Base-by-base conservation (phyloP, 2,113 vertebrate genomes). In the Tylochromis polylepis region DNA sequence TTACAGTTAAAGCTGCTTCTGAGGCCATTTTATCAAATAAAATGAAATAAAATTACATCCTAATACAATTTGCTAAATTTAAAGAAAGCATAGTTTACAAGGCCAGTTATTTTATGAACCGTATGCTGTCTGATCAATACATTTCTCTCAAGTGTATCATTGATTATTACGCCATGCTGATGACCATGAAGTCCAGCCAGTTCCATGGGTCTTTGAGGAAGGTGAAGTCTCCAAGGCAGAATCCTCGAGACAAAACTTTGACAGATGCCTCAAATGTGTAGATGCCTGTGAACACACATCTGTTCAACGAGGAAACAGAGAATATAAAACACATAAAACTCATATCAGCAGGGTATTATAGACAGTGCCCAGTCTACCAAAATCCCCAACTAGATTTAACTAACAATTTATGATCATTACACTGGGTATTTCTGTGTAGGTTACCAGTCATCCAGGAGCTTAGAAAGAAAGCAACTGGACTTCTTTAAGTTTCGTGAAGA, bases 121-220 rank as follows among this genome's bases (percentile, higher is more conserved):
- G 4, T 14, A 24, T 83, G 18, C 7, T 57, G 22, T 43, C 67
- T 29, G 24, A 38, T 65, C 5, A 67, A 43, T 14, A 20, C 57
- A 16, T 20, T 18, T 77, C 2, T 60, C 3, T 34, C 9, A 15
- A 20, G 24, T 67, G 36, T 59, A 34, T 41, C 29, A 16, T 16
- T 31, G 72, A 27, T 81, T 85, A 96, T 95, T 87, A 99, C 98
- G 98, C 98, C 98, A 99, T 99, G 85, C 95, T 96, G 96, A 99
- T 99, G 96, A 99, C 98, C 89, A 98, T 98, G 95, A 99, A 99
- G 96, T 99, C 98, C 92, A 99, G 96, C 98, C 98, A 99, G 88
- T 99, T 99, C 98, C 98, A 99, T 1, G 98, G 98, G 87, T 99
- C 98, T 0, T 97, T 96, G 79, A 99, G 97, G 96, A 99, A 99